Evolutionary conservation across 2,888 invertebrate species (phyloP).

Genomic region (Lasius platythorax): DNA sequence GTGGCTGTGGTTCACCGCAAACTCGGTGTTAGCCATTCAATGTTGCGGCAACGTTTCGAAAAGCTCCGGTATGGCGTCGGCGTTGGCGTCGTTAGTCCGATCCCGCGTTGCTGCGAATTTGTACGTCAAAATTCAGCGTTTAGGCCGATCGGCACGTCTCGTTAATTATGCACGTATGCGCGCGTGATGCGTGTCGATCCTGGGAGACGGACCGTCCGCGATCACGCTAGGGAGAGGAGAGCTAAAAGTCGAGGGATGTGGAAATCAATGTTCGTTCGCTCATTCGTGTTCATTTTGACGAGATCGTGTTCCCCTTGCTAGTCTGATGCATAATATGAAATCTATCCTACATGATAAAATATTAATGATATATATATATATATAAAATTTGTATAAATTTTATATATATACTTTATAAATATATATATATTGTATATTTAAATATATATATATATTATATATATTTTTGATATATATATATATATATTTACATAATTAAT

Average conservation of each 20-base stretch:
- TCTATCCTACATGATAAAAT: not conserved
- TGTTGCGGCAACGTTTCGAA: slow-evolving; percentile 73
- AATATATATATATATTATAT: too few species aligned
- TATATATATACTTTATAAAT: too few species aligned
- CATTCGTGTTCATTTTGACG: slow-evolving; percentile 69
- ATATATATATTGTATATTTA: too few species aligned
- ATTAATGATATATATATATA: not conserved
- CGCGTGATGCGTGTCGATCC: slow-evolving; percentile 66
- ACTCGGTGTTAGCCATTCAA: slow-evolving; percentile 68
- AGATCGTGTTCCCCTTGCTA: slow-evolving; percentile 63
- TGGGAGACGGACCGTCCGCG: slow-evolving; percentile 67
- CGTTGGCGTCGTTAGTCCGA: slow-evolving; percentile 69
- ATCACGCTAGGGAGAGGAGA: slow-evolving; percentile 52
- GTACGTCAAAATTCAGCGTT: slow-evolving; percentile 79
- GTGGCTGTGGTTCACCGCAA: slow-evolving; percentile 76
- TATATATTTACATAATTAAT: not conserved
- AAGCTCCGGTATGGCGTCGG: slow-evolving; percentile 61
- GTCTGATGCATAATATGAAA: not conserved
- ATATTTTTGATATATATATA: too few species aligned
- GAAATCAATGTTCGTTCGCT: slow-evolving; percentile 70
- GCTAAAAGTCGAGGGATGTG: slow-evolving; percentile 58
- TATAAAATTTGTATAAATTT: too few species aligned
- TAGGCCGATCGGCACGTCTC: slow-evolving; percentile 69
- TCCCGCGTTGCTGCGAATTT: slow-evolving; percentile 74
- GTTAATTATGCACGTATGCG: slow-evolving; percentile 80